Evolutionary conservation across 2,797 vertebrate genomes (phyloP).

Genomic region (Danio jaintianensis): DNA sequence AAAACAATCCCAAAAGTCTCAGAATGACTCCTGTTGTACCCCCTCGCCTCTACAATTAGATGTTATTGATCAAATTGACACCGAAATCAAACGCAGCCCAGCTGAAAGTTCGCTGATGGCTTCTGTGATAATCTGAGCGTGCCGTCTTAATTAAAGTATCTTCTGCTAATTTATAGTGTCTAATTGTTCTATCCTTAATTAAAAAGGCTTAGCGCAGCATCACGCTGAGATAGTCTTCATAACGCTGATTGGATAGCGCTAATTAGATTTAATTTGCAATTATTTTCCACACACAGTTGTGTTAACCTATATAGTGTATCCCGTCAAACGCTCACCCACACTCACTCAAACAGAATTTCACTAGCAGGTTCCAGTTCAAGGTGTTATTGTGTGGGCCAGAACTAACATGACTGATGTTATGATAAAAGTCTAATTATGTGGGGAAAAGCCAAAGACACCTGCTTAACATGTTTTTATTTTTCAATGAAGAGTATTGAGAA

Average conservation of each 20-base stretch:
- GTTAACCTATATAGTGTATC: constrained; percentile 77
- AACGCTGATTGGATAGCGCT: constrained; percentile 62
- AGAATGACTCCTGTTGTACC: constrained; percentile 6
- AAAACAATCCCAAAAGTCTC: background rate
- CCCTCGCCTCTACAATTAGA: background rate
- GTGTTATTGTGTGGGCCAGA: constrained; percentile 12
- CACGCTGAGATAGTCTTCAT: constrained; percentile 59
- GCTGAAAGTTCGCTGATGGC: constrained; percentile 13
- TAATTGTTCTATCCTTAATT: constrained; percentile 66
- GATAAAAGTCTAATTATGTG: constrained; percentile 6
- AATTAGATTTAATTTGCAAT: constrained; percentile 69
- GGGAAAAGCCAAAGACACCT: background rate
- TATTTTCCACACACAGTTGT: constrained; percentile 71
- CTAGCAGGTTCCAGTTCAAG: constrained; percentile 42
- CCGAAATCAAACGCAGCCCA: constrained; percentile 1
- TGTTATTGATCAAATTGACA: background rate
- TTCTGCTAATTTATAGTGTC: constrained; percentile 61
- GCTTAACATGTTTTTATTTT: background rate
- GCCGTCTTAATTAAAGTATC: constrained; percentile 49
- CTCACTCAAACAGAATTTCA: constrained; percentile 60
- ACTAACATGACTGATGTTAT: background rate
- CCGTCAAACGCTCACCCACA: constrained; percentile 66
- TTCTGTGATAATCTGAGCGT: constrained; percentile 32
- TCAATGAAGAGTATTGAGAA: background rate
- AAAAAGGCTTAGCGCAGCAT: constrained; percentile 63